Percentiles rank a stretch among this genome's conserved stretches.
phyloP scores from a whole-genome alignment of 2,888 invertebrate species.

The Spodoptera littoralis region DNA sequence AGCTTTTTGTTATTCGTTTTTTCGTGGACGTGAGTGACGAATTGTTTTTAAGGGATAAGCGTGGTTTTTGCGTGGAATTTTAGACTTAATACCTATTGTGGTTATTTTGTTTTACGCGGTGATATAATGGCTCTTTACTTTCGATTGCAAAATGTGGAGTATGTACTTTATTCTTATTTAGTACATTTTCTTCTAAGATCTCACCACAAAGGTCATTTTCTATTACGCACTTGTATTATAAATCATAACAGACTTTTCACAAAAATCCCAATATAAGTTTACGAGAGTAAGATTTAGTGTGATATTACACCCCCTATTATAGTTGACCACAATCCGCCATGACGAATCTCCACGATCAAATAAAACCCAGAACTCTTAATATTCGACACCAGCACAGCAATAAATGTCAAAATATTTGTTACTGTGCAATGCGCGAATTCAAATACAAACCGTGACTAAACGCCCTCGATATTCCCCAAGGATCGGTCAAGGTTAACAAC shows the following conservation, averaged over 20 bases:
- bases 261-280: conserved; percentile 10
- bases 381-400: conserved; percentile 83
- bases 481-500: conserved; percentile 77
- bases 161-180: too few species aligned
- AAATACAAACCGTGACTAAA: conserved; percentile 87
- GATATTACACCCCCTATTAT: conserved; percentile 42
- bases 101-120: not conserved
- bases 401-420: conserved; percentile 89
- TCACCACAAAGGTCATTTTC: too few species aligned
- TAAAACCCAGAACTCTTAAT: conserved; percentile 78
- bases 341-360: conserved; percentile 78
- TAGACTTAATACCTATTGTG: conserved; percentile 2
- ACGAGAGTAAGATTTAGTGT: conserved; percentile 15
- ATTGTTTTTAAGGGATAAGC: conserved; percentile 42
- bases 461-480: conserved; percentile 79
- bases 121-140: too few species aligned
- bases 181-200: too few species aligned
- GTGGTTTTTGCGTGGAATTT: conserved; percentile 15
- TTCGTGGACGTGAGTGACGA: conserved; percentile 27
- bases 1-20: conserved; percentile 25
- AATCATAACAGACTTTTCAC: too few species aligned
- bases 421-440: conserved; percentile 82
- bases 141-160: too few species aligned
- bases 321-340: conserved; percentile 71
- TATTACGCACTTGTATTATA: too few species aligned